Evolutionary conservation across 1,140 invertebrate genomes (phyloP).

Genomic region (Laupala kohalensis): DNA sequence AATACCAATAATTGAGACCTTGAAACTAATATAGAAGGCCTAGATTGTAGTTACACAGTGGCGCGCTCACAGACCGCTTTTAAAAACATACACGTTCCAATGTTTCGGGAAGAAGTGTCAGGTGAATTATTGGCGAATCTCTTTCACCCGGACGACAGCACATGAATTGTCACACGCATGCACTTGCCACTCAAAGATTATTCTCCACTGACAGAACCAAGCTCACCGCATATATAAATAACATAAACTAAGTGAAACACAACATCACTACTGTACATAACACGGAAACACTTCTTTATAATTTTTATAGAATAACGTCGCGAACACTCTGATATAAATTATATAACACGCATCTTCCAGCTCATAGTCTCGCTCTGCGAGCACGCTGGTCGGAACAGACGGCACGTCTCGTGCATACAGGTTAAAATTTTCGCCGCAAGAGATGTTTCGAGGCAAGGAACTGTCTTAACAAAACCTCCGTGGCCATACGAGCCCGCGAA

Average conservation of each 20-base stretch:
- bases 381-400: neutral
- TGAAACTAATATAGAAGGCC: neutral
- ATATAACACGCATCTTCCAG: neutral
- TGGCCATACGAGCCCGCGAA: slow-evolving; percentile 3
- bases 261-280: neutral
- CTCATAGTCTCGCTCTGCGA: neutral
- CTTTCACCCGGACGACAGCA: neutral
- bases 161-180: neutral
- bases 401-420: neutral
- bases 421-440: neutral
- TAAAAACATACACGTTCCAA: neutral
- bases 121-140: neutral
- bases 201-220: neutral
- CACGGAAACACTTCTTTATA: neutral
- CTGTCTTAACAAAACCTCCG: slow-evolving; percentile 4
- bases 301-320: neutral
- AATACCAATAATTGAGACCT: neutral
- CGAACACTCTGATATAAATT: neutral
- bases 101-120: neutral
- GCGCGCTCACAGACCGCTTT: neutral
- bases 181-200: neutral
- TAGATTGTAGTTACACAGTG: neutral
- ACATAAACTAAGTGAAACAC: neutral
- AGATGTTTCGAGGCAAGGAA: neutral
- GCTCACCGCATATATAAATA: neutral